Conservation (phyloP, 2,888 invertebrate species). For the Tipula unca region DNA sequence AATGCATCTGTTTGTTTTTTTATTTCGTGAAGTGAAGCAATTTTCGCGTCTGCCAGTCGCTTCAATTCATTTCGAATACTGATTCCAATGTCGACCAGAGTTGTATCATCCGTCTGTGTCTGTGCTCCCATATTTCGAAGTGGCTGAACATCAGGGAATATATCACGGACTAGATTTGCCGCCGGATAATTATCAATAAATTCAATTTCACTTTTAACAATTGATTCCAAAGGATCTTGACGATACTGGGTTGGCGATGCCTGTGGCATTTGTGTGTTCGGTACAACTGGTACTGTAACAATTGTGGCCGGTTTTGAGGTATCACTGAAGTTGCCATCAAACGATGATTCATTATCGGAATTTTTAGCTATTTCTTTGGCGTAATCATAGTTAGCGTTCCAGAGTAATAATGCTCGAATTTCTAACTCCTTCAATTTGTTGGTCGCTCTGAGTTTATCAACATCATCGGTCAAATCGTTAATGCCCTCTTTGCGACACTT, state of each 20-base stretch:
- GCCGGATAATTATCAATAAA: background rate
- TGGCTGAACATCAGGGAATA: background rate
- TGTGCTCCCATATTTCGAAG: background rate
- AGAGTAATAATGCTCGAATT: background rate
- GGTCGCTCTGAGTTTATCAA: background rate
- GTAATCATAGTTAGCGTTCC: background rate
- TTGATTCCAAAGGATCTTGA: background rate
- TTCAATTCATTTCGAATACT: background rate
- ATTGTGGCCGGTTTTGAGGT: background rate
- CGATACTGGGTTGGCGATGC: background rate
- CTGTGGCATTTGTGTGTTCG: background rate
- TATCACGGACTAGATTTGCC: background rate
- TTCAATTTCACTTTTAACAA: background rate
- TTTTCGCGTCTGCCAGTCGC: background rate
- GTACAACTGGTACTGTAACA: background rate
- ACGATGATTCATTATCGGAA: background rate
- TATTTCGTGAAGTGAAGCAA: background rate
- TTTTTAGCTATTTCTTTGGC: background rate
- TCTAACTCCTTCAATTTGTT: background rate
- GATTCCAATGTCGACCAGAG: background rate
- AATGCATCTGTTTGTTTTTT: background rate
- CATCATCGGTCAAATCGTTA: background rate
- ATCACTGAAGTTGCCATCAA: background rate
- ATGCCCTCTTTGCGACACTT: background rate
- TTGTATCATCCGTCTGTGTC: background rate